These are phyloP conservation scores for Macaca mulatta DNA, from an alignment of 2,113 vertebrate genomes.

Conservation along the genomic window DNA sequence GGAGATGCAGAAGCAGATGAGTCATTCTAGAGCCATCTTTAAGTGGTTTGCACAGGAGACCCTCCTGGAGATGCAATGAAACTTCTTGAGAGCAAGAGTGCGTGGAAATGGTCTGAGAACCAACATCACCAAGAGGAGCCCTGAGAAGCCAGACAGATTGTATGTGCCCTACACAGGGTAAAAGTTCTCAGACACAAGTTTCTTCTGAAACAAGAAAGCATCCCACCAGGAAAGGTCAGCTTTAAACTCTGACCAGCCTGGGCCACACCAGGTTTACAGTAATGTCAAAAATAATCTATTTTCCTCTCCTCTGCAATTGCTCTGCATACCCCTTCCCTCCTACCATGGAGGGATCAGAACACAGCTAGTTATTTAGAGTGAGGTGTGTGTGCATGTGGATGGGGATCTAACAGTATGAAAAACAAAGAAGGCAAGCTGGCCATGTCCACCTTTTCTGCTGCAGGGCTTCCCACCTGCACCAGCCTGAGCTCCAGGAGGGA, in stretches of 20 bases:
- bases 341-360: not conserved
- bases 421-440: not conserved
- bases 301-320: not conserved
- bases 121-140: not conserved
- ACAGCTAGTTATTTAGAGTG: too few species aligned
- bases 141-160: not conserved
- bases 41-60: not conserved
- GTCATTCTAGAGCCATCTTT: not conserved
- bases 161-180: not conserved
- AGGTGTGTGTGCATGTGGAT: not conserved
- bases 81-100: not conserved
- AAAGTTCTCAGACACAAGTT: rapidly evolving
- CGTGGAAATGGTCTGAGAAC: not conserved
- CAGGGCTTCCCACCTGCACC: rapidly evolving
- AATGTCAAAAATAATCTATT: not conserved
- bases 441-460: rapidly evolving
- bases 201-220: not conserved
- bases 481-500: not conserved
- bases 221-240: rapidly evolving
- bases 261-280: not conserved
- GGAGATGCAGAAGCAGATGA: rapidly evolving
- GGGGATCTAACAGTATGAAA: not conserved
- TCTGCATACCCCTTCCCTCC: not conserved
- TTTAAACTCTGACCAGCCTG: not conserved
- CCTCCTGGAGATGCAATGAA: rapidly evolving